A percentile compares a stretch with the other conserved stretches of the same genome.
Evolutionary conservation across 2,113 vertebrate species (phyloP).

Genomic region (Lethenteron camtschaticum): DNA sequence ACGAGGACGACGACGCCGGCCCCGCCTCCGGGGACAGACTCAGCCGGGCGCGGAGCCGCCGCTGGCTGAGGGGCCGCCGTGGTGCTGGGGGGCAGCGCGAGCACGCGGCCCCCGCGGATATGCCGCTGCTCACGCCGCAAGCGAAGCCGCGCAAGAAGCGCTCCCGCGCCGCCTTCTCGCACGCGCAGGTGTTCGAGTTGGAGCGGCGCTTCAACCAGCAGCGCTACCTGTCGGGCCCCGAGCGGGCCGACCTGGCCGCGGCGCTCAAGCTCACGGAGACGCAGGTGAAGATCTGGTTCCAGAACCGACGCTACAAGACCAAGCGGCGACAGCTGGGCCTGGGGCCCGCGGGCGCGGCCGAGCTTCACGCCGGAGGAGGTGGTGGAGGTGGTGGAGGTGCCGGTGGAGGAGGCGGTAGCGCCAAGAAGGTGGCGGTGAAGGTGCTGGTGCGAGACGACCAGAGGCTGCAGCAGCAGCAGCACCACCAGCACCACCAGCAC

Average conservation of each 20-base stretch:
- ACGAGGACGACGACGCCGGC: too few relatives aligned
- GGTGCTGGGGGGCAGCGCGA: too few relatives aligned
- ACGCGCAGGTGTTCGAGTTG: conserved; percentile 93
- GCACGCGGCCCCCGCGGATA: neutral
- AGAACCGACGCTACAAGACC: conserved; percentile 98
- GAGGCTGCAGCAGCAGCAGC: conserved; percentile 41
- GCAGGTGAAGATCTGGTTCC: conserved; percentile 98
- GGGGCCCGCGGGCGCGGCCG: conserved; percentile 23
- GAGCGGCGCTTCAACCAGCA: conserved; percentile 97
- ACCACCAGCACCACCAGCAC: too few relatives aligned
- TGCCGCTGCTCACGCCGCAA: neutral
- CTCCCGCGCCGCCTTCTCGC: conserved; percentile 85
- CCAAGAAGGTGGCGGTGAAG: conserved; percentile 38
- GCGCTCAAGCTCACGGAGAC: conserved; percentile 94
- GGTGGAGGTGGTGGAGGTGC: conserved; percentile 41
- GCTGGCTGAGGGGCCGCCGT: too few relatives aligned
- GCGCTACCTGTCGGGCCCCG: conserved; percentile 84
- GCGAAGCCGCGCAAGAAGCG: conserved; percentile 88
- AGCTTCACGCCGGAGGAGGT: conserved; percentile 78
- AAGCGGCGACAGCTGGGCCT: conserved; percentile 64
- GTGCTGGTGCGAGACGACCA: conserved; percentile 91
- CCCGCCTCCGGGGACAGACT: too few relatives aligned
- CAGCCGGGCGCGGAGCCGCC: too few relatives aligned
- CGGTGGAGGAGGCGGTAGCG: conserved; percentile 26
- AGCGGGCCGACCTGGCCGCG: conserved; percentile 80